A percentile compares a stretch with the other conserved stretches of the same genome.
These are phyloP conservation scores for Platanista minor DNA, from an alignment of 2,113 vertebrate genomes.

Conservation along the genomic window DNA sequence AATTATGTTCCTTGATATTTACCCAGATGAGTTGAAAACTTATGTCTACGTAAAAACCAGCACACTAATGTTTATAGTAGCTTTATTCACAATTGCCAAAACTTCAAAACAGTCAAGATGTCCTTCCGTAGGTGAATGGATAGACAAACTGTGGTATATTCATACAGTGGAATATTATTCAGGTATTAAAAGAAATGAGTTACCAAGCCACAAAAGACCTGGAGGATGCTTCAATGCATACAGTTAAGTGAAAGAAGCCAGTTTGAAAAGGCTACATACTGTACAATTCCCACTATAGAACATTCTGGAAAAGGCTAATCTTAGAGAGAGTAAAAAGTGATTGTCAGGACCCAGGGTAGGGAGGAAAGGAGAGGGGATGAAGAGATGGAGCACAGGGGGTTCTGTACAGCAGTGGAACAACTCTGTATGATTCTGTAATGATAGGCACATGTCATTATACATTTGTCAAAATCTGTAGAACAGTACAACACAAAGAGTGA, in stretches of 20 bases:
- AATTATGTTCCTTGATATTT: background rate
- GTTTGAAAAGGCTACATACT: background rate
- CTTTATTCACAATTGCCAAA: background rate
- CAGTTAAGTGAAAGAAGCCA: background rate
- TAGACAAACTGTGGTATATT: background rate
- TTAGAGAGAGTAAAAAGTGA: background rate
- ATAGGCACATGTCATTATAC: background rate
- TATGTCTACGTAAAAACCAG: background rate
- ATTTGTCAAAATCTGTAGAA: background rate
- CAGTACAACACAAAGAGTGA: background rate
- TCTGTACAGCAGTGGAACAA: background rate
- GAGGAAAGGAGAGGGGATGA: background rate
- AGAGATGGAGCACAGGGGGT: background rate
- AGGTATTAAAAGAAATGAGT: background rate
- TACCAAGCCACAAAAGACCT: background rate
- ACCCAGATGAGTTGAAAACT: constrained; percentile 1
- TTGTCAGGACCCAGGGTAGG: background rate
- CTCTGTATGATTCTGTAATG: background rate
- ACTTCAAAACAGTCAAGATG: background rate
- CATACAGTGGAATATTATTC: background rate
- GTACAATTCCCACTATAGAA: background rate
- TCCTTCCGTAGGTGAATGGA: background rate
- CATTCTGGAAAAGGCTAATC: background rate
- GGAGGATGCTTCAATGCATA: background rate
- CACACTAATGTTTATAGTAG: background rate